phyloP scores from a whole-genome alignment of 2,888 invertebrate genomes.

The Epinotia nisella region DNA sequence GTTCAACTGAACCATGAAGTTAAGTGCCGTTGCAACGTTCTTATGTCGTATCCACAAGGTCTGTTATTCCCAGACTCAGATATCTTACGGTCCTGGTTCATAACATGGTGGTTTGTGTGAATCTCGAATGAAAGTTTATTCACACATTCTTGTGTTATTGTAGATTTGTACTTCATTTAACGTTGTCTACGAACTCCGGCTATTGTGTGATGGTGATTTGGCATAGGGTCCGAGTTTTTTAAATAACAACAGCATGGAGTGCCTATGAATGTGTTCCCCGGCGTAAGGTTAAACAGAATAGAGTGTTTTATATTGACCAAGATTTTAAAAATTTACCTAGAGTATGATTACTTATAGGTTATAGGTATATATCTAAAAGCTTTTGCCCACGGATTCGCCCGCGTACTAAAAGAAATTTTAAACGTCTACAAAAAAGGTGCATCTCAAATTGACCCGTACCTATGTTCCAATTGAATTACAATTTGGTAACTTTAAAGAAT shows the following conservation, averaged over 20 bases:
- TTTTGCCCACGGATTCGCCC: no score
- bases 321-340: background rate
- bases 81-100: slow-evolving; percentile 9
- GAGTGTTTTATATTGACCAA: background rate
- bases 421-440: no score
- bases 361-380: no score
- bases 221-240: background rate
- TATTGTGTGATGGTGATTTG: slow-evolving; percentile 22
- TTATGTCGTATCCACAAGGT: slow-evolving; percentile 3
- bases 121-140: slow-evolving; percentile 33
- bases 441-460: no score
- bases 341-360: no score
- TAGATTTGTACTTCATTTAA: slow-evolving; percentile 56
- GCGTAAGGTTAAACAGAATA: background rate
- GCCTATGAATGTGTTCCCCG: background rate
- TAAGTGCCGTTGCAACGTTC: background rate
- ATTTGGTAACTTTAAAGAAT: no score
- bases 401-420: no score
- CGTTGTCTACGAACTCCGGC: slow-evolving; percentile 52
- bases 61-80: background rate
- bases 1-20: slow-evolving; percentile 25
- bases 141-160: slow-evolving; percentile 38
- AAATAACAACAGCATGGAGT: background rate
- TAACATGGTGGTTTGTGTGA: slow-evolving; percentile 35
- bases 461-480: no score